Percentiles rank a stretch among this genome's conserved stretches.
These are phyloP conservation scores for Leucophenga maculata DNA, from an alignment of 2,888 invertebrate genomes.

Conservation along the genomic window DNA sequence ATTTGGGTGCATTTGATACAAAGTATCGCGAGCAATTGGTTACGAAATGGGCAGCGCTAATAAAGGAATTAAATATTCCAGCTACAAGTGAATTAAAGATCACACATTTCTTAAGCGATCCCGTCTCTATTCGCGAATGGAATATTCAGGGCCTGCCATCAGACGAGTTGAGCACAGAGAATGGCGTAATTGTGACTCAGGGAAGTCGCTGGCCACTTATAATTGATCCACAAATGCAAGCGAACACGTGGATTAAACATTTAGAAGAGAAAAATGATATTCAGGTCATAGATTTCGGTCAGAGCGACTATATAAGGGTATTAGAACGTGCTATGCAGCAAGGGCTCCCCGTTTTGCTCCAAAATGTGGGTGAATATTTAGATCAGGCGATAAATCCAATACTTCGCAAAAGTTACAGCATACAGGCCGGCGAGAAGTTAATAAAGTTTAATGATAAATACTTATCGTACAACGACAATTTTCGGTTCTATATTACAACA, in stretches of 20 bases:
- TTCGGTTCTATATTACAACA: conserved; percentile 91
- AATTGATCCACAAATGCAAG: conserved; percentile 97
- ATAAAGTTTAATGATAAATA: conserved; percentile 89
- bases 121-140: conserved; percentile 91
- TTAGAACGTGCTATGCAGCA: conserved; percentile 85
- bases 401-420: conserved; percentile 83
- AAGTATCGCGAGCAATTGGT: conserved; percentile 80
- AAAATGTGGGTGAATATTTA: conserved; percentile 89
- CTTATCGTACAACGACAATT: conserved; percentile 90
- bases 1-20: conserved; percentile 91
- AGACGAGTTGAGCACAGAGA: conserved; percentile 91
- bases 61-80: conserved; percentile 79
- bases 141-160: conserved; percentile 90
- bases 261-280: conserved; percentile 86
- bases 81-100: conserved; percentile 81
- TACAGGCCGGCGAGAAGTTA: conserved; percentile 83
- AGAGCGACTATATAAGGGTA: conserved; percentile 81
- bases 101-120: conserved; percentile 82
- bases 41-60: conserved; percentile 79
- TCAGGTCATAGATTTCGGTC: conserved; percentile 85
- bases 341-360: conserved; percentile 88
- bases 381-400: conserved; percentile 91
- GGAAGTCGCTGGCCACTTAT: conserved; percentile 90
- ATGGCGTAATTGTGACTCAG: conserved; percentile 89
- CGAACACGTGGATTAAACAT: conserved; percentile 92